phyloP scores from a whole-genome alignment of 2,797 vertebrate genomes.

The Lepilemur septentrionalis region DNA sequence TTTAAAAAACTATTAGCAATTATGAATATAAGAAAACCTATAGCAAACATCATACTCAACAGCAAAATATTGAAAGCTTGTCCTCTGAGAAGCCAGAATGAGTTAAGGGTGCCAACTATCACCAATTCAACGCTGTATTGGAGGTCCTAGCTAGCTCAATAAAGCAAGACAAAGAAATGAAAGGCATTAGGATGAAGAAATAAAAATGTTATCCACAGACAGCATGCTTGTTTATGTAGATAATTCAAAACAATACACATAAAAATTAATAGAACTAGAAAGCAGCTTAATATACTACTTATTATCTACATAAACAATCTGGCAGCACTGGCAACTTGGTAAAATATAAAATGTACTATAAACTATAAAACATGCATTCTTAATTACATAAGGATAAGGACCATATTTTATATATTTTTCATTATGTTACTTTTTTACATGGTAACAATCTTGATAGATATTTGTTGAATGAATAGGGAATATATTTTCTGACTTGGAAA shows the following conservation, averaged over 20 bases:
- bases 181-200: not conserved
- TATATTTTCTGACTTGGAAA: constrained; percentile 34
- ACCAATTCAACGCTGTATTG: not conserved
- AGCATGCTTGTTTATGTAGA: not conserved
- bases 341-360: not conserved
- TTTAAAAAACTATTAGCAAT: not conserved
- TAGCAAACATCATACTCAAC: not conserved
- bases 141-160: not conserved
- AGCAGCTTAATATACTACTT: not conserved
- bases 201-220: not conserved
- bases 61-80: not conserved
- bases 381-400: not conserved
- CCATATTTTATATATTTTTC: constrained; percentile 7
- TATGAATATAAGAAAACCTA: not conserved
- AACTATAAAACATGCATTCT: not conserved
- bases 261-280: not conserved
- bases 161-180: constrained; percentile 22
- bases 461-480: not conserved
- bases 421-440: not conserved
- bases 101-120: not conserved
- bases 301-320: no score
- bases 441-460: not conserved
- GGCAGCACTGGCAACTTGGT: not conserved
- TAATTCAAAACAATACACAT: constrained; percentile 1
- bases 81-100: not conserved